Conservation (phyloP, 2,797 vertebrate species). For the Cryptoprocta ferox region DNA sequence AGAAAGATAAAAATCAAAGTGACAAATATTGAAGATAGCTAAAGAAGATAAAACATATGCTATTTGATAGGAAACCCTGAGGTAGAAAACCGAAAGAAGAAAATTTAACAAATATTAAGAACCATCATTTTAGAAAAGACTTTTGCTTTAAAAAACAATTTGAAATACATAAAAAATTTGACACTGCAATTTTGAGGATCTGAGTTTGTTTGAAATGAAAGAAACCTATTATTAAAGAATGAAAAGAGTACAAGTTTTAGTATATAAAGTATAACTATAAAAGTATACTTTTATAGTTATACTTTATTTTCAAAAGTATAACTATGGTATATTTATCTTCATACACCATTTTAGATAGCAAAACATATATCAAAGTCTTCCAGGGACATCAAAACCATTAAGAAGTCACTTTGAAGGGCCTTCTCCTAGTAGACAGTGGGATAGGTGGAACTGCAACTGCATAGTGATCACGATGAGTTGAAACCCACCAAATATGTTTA, state of each 20-base stretch:
- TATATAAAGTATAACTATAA: too few relatives aligned
- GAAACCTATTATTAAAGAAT: not conserved
- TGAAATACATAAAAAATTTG: not conserved
- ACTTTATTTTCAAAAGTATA: not conserved
- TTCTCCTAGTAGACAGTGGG: not conserved
- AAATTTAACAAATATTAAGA: not conserved
- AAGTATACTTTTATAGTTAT: too few relatives aligned
- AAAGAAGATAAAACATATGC: not conserved
- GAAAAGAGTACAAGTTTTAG: not conserved
- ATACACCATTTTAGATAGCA: not conserved
- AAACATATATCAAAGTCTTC: not conserved
- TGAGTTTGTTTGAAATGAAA: not conserved
- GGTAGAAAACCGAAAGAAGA: not conserved
- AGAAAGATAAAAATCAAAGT: not conserved
- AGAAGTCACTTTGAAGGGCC: not conserved
- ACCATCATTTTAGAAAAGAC: not conserved
- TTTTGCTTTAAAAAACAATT: not conserved
- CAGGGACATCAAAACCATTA: not conserved
- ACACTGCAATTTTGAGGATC: not conserved
- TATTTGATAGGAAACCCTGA: not conserved
- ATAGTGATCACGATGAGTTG: not conserved
- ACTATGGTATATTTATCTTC: not conserved
- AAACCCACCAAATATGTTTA: not conserved
- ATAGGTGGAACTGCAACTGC: not conserved
- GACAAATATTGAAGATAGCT: not conserved